A percentile compares a stretch with the other conserved stretches of the same genome.
phyloP scores from a whole-genome alignment of 2,797 vertebrate species.

The Lepilemur ruficaudatus region DNA sequence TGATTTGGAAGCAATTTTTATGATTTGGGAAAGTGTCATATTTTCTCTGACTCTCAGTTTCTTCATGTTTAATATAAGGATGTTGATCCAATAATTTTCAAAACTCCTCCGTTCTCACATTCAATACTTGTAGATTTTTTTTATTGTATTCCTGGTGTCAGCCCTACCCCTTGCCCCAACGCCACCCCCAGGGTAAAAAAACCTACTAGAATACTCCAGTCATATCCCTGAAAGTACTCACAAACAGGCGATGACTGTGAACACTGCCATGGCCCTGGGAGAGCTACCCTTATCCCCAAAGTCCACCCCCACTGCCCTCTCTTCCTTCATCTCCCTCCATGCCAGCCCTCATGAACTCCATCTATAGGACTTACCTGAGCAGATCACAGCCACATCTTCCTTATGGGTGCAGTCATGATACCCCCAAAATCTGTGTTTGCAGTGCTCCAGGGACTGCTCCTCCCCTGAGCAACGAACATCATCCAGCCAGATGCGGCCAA shows the following conservation, averaged over 20 bases:
- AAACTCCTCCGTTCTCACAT: neutral
- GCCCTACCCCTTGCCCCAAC: neutral
- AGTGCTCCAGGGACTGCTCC: conserved; percentile 69
- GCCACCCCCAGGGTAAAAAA: neutral
- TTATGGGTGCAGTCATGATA: conserved; percentile 71
- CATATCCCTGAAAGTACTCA: neutral
- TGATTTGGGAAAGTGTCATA: neutral
- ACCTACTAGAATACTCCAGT: neutral
- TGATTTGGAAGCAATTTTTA: neutral
- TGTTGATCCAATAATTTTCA: neutral
- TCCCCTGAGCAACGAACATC: conserved; percentile 63
- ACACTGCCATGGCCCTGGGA: accelerated
- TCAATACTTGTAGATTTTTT: neutral
- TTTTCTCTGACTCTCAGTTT: neutral
- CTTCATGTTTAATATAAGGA: neutral
- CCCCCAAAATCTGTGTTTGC: conserved; percentile 68
- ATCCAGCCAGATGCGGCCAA: conserved; percentile 77
- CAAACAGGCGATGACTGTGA: accelerated
- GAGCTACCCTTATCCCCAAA: neutral
- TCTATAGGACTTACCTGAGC: conserved; percentile 46
- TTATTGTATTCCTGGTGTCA: neutral
- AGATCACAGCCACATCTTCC: conserved; percentile 72
- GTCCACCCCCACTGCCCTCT: neutral
- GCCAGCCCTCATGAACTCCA: neutral
- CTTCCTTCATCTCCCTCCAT: accelerated